These are phyloP conservation scores for Heliornis fulica DNA, from an alignment of 2,113 vertebrate species.

Conservation along the genomic window DNA sequence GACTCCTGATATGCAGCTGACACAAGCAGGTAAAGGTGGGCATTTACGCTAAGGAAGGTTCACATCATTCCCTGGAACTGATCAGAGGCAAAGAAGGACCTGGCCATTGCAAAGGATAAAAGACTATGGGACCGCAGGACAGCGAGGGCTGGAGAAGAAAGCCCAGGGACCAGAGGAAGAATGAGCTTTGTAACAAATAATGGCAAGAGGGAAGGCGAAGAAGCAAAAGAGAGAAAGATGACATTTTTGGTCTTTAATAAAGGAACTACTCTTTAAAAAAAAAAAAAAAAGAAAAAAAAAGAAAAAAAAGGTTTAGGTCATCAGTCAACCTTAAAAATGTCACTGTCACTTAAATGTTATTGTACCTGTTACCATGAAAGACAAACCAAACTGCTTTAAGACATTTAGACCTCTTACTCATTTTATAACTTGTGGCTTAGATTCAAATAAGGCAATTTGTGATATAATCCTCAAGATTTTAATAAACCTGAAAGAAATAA, in stretches of 20 bases:
- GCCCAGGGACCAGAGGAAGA: neutral
- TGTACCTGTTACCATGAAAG: neutral
- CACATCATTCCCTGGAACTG: neutral
- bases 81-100: neutral
- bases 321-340: neutral
- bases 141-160: neutral
- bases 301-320: neutral
- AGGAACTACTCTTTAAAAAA: neutral
- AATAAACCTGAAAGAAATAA: neutral
- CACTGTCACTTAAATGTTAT: neutral
- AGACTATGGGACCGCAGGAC: neutral
- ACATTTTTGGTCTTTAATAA: neutral
- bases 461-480: neutral
- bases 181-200: neutral
- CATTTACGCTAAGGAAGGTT: accelerated
- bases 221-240: neutral
- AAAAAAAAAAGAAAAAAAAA: neutral
- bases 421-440: neutral
- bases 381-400: neutral
- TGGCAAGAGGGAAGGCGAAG: neutral
- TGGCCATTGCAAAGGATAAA: neutral
- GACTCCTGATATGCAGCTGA: neutral
- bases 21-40: accelerated
- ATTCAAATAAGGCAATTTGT: neutral
- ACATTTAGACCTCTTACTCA: neutral